phyloP scores from a whole-genome alignment of 2,113 vertebrate species.

The Archilochus colubris region DNA sequence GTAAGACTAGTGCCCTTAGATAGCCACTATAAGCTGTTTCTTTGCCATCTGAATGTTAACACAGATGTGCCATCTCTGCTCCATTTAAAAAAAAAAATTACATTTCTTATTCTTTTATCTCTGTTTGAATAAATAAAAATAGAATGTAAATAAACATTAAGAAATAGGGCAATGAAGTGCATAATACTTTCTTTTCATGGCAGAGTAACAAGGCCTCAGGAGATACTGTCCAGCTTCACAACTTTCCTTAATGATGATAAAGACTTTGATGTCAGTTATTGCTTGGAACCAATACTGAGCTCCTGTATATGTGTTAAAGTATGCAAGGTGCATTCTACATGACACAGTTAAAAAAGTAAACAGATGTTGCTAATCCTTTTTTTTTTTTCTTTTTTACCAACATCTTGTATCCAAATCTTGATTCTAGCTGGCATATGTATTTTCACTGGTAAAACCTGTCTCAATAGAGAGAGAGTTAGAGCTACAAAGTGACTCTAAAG shows the following conservation, averaged over 20 bases:
- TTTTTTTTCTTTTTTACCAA: neutral
- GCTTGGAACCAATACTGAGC: neutral
- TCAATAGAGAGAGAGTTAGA: neutral
- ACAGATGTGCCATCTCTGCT: neutral
- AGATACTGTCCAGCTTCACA: neutral
- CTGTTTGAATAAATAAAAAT: neutral
- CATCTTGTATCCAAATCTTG: neutral
- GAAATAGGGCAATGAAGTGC: neutral
- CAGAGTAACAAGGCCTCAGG: neutral
- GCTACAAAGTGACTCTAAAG: neutral
- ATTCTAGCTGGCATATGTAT: neutral
- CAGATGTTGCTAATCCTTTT: neutral
- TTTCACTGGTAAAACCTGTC: neutral
- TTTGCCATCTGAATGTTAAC: neutral
- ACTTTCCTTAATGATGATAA: neutral
- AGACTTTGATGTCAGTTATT: neutral
- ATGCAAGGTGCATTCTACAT: neutral
- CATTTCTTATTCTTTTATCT: neutral
- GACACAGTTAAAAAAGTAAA: neutral
- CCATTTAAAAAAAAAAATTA: neutral
- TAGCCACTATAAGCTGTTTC: neutral
- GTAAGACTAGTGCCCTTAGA: neutral
- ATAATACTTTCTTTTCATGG: neutral
- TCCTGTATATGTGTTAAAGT: neutral
- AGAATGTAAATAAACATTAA: neutral